phyloP scores from a whole-genome alignment of 2,888 invertebrate species.

The Lasioglossum calceatum region DNA sequence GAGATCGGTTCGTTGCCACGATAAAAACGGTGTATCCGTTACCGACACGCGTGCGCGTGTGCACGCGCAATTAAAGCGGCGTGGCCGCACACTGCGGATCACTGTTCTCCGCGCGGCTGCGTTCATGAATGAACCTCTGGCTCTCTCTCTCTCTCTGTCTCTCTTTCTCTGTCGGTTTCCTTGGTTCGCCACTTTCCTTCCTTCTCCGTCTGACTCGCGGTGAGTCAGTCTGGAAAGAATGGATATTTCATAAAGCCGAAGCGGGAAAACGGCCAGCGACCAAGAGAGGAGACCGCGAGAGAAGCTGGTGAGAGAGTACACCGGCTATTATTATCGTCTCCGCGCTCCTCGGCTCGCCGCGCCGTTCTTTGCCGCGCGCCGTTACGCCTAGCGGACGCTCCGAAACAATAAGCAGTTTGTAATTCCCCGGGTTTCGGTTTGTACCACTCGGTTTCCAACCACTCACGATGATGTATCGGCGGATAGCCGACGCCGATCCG shows the following conservation, averaged over 20 bases:
- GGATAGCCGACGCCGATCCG: conserved; percentile 18
- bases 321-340: conserved; percentile 76
- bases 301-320: conserved; percentile 3
- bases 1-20: conserved; percentile 44
- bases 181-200: neutral
- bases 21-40: conserved; percentile 60
- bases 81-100: conserved; percentile 71
- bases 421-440: conserved; percentile 51
- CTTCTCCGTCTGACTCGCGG: conserved; percentile 32
- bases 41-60: conserved; percentile 59
- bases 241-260: conserved; percentile 75
- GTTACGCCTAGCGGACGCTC: conserved; percentile 59
- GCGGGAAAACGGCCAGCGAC: conserved; percentile 67
- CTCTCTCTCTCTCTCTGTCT: neutral
- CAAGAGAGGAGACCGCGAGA: conserved; percentile 29
- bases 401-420: conserved; percentile 76
- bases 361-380: conserved; percentile 37
- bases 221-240: conserved; percentile 75
- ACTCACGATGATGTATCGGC: conserved; percentile 55
- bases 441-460: conserved; percentile 15
- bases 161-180: neutral
- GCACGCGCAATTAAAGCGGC: conserved; percentile 73
- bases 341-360: conserved; percentile 20
- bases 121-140: conserved; percentile 76
- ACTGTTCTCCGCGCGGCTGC: conserved; percentile 71